Evolutionary conservation across 2,113 vertebrate species (phyloP).

Genomic region (Mustela lutreola): DNA sequence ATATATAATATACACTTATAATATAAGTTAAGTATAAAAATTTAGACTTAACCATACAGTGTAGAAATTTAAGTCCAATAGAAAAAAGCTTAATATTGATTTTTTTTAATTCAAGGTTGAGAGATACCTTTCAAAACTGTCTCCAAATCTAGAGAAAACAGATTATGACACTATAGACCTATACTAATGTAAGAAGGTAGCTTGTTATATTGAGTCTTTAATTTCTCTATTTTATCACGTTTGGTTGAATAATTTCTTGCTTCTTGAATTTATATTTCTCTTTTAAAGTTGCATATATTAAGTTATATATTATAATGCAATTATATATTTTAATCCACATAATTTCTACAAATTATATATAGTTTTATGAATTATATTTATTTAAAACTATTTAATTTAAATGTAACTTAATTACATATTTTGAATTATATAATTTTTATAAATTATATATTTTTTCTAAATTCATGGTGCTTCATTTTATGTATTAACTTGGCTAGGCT

Average conservation of each 20-base stretch:
- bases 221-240: background rate
- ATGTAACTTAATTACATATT: background rate
- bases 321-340: background rate
- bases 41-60: background rate
- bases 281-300: background rate
- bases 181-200: background rate
- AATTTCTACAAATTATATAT: background rate
- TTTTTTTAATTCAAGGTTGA: background rate
- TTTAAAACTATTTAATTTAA: background rate
- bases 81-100: conserved; percentile 2
- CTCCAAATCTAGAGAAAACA: background rate
- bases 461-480: background rate
- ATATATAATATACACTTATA: background rate
- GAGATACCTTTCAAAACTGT: background rate
- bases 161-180: background rate
- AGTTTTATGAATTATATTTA: background rate
- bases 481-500: background rate
- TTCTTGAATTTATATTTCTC: background rate
- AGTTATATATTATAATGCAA: background rate
- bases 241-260: background rate
- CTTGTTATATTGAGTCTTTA: background rate
- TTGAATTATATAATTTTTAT: background rate
- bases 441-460: background rate
- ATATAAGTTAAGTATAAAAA: background rate
- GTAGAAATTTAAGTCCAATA: background rate